These are phyloP conservation scores for Planococcus citri DNA, from an alignment of 1,140 invertebrate species.

Conservation along the genomic window DNA sequence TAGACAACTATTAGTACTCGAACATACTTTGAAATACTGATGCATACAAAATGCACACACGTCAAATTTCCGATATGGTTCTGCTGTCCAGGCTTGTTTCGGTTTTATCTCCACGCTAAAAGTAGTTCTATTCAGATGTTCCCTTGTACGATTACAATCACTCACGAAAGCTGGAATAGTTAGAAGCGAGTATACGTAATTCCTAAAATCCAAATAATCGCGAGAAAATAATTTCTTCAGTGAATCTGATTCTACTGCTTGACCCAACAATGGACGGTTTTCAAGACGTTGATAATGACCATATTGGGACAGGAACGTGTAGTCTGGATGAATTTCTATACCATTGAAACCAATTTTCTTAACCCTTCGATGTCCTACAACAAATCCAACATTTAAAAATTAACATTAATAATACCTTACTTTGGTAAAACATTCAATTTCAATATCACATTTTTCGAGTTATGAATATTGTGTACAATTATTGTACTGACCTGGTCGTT, in stretches of 20 bases:
- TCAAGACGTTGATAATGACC: not conserved
- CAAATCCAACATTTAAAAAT: too few relatives aligned
- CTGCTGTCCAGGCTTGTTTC: constrained; percentile 21
- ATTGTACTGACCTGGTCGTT: not conserved
- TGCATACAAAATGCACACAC: constrained; percentile 20
- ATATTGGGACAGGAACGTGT: not conserved
- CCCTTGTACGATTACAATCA: not conserved
- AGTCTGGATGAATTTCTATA: constrained; percentile 6
- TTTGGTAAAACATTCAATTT: not conserved
- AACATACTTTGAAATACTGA: constrained; percentile 20
- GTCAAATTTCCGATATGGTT: not conserved
- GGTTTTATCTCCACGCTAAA: constrained; percentile 23
- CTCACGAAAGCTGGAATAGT: not conserved
- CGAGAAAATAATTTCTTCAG: not conserved
- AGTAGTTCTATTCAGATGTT: not conserved
- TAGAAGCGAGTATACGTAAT: not conserved
- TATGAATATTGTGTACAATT: too few relatives aligned
- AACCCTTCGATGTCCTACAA: not conserved
- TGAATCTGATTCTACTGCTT: not conserved
- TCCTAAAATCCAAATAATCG: not conserved
- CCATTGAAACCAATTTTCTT: not conserved
- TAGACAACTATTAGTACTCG: too few relatives aligned
- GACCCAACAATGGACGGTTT: not conserved
- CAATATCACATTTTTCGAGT: too few relatives aligned
- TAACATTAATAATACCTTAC: not conserved